These are phyloP conservation scores for Catostomus latipinnis DNA, from an alignment of 2,797 vertebrate species.

Conservation along the genomic window DNA sequence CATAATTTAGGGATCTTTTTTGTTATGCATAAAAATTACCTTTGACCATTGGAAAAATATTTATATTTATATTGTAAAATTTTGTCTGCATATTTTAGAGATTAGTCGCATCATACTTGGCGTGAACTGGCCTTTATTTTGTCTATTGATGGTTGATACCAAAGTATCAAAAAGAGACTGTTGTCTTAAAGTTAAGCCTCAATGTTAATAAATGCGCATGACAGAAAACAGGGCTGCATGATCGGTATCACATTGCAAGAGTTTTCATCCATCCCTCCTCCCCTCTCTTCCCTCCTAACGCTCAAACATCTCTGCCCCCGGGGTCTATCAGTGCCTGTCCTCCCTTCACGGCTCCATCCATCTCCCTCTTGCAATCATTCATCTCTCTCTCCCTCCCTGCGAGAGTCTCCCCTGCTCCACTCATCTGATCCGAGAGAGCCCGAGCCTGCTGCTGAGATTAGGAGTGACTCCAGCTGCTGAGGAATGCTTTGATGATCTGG, in stretches of 20 bases:
- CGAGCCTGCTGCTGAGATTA: slow-evolving; percentile 66
- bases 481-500: slow-evolving; percentile 69
- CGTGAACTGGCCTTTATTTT: no score
- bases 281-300: slow-evolving; percentile 40
- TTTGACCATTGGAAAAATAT: no score
- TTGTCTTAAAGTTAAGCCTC: background rate
- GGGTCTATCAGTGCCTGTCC: slow-evolving; percentile 52
- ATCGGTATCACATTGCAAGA: slow-evolving; percentile 38
- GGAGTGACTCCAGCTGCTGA: slow-evolving; percentile 68
- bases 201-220: background rate
- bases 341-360: slow-evolving; percentile 58
- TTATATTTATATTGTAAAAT: no score
- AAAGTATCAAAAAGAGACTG: background rate
- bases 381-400: slow-evolving; percentile 52
- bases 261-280: slow-evolving; percentile 25
- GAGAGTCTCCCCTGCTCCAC: slow-evolving; percentile 56
- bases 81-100: background rate
- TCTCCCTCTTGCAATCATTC: slow-evolving; percentile 55
- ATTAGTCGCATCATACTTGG: slow-evolving; percentile 9
- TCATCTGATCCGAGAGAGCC: slow-evolving; percentile 65
- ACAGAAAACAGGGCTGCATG: slow-evolving; percentile 10
- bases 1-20: no score
- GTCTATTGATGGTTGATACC: background rate
- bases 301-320: slow-evolving; percentile 50
- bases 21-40: no score